phyloP scores from a whole-genome alignment of 1,140 invertebrate species.

The Sinonovacula constricta region DNA sequence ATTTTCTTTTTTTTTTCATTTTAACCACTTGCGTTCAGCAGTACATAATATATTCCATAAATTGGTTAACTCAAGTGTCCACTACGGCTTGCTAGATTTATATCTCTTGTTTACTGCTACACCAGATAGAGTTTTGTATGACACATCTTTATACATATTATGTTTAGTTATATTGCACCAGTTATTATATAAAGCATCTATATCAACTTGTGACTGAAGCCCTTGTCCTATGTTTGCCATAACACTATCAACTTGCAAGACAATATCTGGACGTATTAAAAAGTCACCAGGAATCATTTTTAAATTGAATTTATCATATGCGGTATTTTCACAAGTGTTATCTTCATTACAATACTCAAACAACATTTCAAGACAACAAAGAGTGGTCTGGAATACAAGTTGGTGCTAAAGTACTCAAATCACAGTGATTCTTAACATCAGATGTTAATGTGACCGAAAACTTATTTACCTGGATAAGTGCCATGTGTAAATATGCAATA shows the following conservation, averaged over 20 bases:
- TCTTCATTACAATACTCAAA: neutral
- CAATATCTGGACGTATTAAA: neutral
- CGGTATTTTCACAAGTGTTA: neutral
- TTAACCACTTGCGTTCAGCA: neutral
- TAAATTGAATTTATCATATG: slow-evolving; percentile 13
- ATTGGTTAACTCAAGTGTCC: neutral
- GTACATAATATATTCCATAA: neutral
- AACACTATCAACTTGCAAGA: neutral
- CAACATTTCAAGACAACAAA: slow-evolving; percentile 6
- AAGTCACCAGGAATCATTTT: neutral
- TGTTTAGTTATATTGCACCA: slow-evolving; percentile 17
- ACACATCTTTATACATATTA: slow-evolving; percentile 16
- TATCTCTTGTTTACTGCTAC: neutral
- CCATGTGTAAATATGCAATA: slow-evolving; percentile 4
- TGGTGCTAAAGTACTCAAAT: neutral
- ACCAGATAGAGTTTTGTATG: neutral
- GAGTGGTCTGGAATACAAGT: slow-evolving; percentile 17
- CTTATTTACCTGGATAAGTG: neutral
- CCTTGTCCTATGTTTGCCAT: neutral
- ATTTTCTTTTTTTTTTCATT: neutral
- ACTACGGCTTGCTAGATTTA: slow-evolving; percentile 9
- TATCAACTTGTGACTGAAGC: neutral
- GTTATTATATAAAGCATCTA: slow-evolving; percentile 12
- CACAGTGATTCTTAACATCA: neutral
- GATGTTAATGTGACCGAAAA: neutral